These are phyloP conservation scores for Anas platyrhynchos DNA, from an alignment of 2,113 vertebrate genomes.

Conservation along the genomic window DNA sequence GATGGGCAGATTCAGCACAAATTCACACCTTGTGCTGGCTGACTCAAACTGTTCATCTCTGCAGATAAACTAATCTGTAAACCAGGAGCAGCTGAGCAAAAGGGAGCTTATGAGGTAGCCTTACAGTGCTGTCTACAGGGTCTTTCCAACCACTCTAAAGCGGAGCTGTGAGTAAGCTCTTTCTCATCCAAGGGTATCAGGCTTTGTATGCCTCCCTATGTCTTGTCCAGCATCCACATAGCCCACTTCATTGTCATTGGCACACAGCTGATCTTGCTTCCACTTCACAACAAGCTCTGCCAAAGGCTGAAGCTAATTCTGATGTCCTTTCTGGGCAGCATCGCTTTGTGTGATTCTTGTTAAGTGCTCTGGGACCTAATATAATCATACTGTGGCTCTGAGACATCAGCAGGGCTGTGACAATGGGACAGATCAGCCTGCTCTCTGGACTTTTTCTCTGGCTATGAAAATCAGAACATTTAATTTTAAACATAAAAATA, in stretches of 20 bases:
- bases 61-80: conserved; percentile 24
- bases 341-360: not conserved
- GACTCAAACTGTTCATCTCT: conserved; percentile 17
- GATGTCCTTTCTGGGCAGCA: not conserved
- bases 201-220: not conserved
- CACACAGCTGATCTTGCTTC: not conserved
- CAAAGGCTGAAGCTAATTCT: not conserved
- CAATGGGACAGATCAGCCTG: not conserved
- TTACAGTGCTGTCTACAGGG: not conserved
- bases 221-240: not conserved
- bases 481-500: not conserved
- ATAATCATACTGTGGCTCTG: not conserved
- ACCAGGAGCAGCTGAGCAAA: not conserved
- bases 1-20: conserved; percentile 11
- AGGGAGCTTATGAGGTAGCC: not conserved
- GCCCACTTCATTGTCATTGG: not conserved
- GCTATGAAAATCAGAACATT: not conserved
- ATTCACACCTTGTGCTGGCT: conserved; percentile 24
- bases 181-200: not conserved
- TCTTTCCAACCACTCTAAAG: not conserved
- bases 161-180: not conserved
- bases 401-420: not conserved
- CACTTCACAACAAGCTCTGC: not conserved
- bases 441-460: not conserved
- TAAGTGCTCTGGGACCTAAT: not conserved